Conservation (phyloP, 1,140 invertebrate species). For the Macrobrachium nipponense region DNA sequence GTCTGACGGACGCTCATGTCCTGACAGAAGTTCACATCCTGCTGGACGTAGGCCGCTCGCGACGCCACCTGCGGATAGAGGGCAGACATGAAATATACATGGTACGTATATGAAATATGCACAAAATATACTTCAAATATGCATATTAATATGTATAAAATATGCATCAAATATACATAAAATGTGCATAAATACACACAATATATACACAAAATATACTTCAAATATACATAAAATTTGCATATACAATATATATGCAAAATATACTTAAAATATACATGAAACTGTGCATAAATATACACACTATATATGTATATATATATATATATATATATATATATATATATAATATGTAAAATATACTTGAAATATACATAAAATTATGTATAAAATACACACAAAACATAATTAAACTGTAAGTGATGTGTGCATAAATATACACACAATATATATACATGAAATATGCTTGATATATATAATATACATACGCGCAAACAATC, state of each 20-base stretch:
- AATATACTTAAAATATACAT: not conserved
- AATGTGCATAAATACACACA: not conserved
- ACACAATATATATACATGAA: not conserved
- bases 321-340: not conserved
- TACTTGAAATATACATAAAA: too few species aligned
- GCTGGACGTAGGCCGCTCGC: slow-evolving; percentile 77
- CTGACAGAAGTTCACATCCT: slow-evolving; percentile 74
- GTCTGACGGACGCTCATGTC: slow-evolving; percentile 86
- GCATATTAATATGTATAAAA: not conserved
- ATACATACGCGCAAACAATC: too few species aligned
- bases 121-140: not conserved
- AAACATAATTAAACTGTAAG: too few species aligned
- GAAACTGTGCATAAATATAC: not conserved
- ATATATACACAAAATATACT: too few species aligned
- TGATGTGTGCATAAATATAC: too few species aligned
- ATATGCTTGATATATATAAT: too few species aligned
- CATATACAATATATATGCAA: slow-evolving; percentile 2
- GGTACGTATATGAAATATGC: too few species aligned
- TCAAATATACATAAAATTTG: not conserved
- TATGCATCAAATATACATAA: not conserved
- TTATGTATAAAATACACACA: too few species aligned
- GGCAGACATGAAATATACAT: not conserved
- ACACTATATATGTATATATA: not conserved
- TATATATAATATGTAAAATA: not conserved
- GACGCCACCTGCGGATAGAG: slow-evolving; percentile 75